A percentile compares a stretch with the other conserved stretches of the same genome.
Evolutionary conservation across 2,888 invertebrate genomes (phyloP).

Genomic region (Ennomos fuscantarius): DNA sequence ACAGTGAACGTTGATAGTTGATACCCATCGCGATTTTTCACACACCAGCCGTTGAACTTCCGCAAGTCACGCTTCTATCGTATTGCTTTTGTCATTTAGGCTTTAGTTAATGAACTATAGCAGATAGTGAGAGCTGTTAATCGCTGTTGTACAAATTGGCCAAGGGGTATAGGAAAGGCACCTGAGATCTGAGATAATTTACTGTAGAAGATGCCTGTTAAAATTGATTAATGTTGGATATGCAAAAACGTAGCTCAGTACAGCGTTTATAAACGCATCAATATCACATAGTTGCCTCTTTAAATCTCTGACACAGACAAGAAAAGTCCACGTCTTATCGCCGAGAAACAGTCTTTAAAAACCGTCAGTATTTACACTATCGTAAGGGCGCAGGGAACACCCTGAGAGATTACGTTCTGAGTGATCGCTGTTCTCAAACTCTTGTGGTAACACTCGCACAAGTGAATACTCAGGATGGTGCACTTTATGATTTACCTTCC

Average conservation of each 20-base stretch:
- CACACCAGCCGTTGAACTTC: too few relatives aligned
- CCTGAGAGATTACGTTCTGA: conserved; percentile 82
- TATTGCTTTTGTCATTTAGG: too few relatives aligned
- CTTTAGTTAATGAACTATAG: too few relatives aligned
- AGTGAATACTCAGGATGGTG: conserved; percentile 73
- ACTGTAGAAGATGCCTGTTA: too few relatives aligned
- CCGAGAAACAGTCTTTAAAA: conserved; percentile 69
- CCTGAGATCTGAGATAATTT: too few relatives aligned
- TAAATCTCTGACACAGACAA: conserved; percentile 55
- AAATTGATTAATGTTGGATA: too few relatives aligned
- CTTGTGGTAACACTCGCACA: conserved; percentile 60
- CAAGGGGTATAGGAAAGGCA: too few relatives aligned
- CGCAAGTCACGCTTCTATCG: too few relatives aligned
- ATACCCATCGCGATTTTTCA: too few relatives aligned
- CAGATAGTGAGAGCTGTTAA: too few relatives aligned
- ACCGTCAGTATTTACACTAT: conserved; percentile 62
- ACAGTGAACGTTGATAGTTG: too few relatives aligned
- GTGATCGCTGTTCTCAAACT: conserved; percentile 81
- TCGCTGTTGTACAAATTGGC: too few relatives aligned
- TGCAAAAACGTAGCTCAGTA: neutral
- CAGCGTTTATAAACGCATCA: conserved; percentile 14
- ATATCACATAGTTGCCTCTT: conserved; percentile 48
- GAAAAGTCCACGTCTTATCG: conserved; percentile 69
- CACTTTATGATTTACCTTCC: conserved; percentile 70
- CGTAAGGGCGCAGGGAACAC: conserved; percentile 66